Base-by-base conservation (phyloP, 2,113 vertebrate genomes). In the Poeciliopsis retropinna region DNA sequence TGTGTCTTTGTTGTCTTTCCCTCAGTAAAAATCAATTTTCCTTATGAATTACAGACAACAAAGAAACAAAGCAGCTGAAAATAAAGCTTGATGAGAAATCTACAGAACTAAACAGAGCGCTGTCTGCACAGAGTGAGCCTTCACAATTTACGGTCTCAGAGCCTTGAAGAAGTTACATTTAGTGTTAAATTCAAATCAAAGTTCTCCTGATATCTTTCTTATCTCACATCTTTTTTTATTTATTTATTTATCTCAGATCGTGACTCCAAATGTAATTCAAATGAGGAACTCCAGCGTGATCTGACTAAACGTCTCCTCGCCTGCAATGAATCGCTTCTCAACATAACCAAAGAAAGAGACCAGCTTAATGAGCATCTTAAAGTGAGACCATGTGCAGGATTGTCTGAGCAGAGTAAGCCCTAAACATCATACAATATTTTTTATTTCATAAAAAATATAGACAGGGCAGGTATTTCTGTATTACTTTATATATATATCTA, bases 361-460 rank as follows among this genome's bases (percentile, higher is more conserved):
- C 64, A 15, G 47, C 82, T 79, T 19, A 60, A 22, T 17, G 0
- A 27, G 61, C 1, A 1, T 63, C 27, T 22, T 1, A 1, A 63
- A 73, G 47, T 75, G 72, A 6, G 32, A 37, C 3, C 34, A 2
- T 29, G 73, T 31, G 70, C 30, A 19, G 19, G 0, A 27, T 31
- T 19, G n/a, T 64, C 9, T 30, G 64, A 15, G 17, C 12, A 73
- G 22, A 57, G 82, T 85, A 39, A 87, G 81, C 51, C 30, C 51
- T 57, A 3, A n/a, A n/a, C 51, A 57, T 5, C 22, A 7, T 3
- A n/a, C 25, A 25, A 1, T 19, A 5, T 51, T 51, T 51, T 6
- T 17, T 6, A 22, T 17, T 6, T 19, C 25, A 37, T 37, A 37
- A 51, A 17, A 51, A 4, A 22, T 25, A 25, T 9, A 25, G 17